Evolutionary conservation across 2,888 invertebrate genomes (phyloP).

Genomic region (Charanyca ferruginea): DNA sequence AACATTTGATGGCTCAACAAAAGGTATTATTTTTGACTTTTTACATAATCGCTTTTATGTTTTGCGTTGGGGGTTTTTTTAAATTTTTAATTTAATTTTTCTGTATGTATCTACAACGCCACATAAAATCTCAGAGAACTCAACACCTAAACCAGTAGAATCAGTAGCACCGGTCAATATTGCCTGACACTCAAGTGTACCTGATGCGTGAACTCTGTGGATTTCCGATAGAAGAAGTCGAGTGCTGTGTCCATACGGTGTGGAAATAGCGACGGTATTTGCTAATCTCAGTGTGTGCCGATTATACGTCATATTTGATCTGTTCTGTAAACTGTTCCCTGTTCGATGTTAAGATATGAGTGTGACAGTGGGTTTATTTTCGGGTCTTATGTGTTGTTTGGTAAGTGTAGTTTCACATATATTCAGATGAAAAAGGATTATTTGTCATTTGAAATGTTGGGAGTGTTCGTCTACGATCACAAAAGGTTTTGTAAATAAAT

Average conservation of each 20-base stretch:
- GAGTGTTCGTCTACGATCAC: too few relatives aligned
- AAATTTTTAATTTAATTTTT: too few relatives aligned
- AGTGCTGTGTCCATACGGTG: conserved; percentile 81
- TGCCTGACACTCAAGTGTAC: conserved; percentile 64
- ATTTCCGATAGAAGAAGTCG: conserved; percentile 79
- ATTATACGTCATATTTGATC: conserved; percentile 75
- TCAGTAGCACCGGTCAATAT: conserved; percentile 58
- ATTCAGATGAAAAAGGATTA: too few relatives aligned
- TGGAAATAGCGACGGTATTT: conserved; percentile 63
- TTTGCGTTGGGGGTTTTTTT: too few relatives aligned
- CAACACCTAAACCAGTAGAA: conserved; percentile 27
- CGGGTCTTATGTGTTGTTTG: neutral
- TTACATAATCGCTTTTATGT: too few relatives aligned
- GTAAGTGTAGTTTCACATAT: too few relatives aligned
- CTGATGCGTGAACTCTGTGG: conserved; percentile 71
- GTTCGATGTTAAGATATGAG: conserved; percentile 25
- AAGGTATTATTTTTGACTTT: too few relatives aligned
- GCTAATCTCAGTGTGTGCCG: conserved; percentile 73
- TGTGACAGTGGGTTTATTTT: conserved; percentile 5
- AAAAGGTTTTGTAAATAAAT: too few relatives aligned
- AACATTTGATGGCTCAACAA: too few relatives aligned
- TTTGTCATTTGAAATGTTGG: too few relatives aligned
- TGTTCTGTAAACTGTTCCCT: conserved; percentile 38
- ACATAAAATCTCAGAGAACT: conserved; percentile 18
- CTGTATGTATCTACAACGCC: neutral